Evolutionary conservation across 1,140 invertebrate genomes (phyloP).

Genomic region (Lordiphosa clarofinis): DNA sequence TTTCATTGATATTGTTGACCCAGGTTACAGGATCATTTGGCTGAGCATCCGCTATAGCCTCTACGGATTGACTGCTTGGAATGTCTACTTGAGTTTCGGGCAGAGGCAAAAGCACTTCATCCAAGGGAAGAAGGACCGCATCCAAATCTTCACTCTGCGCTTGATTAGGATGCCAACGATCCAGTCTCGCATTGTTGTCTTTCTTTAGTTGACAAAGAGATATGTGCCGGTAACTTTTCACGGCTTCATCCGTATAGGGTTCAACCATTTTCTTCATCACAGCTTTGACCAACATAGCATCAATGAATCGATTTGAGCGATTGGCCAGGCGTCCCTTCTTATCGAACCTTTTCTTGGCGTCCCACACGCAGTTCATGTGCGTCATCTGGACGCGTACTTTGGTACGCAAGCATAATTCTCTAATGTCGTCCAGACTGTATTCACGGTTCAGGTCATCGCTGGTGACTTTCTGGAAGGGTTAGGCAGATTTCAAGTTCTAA

Average conservation of each 20-base stretch:
- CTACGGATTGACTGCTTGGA: neutral
- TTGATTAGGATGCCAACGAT: slow-evolving; percentile 21
- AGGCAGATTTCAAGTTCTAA: neutral
- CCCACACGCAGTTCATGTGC: slow-evolving; percentile 29
- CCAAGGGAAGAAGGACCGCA: slow-evolving; percentile 5
- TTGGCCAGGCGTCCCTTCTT: slow-evolving; percentile 24
- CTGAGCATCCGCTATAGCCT: neutral
- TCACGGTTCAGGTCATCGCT: slow-evolving; percentile 27
- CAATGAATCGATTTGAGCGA: slow-evolving; percentile 25
- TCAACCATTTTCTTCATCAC: slow-evolving; percentile 25
- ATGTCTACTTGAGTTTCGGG: too few species aligned
- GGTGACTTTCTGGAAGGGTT: slow-evolving; percentile 33
- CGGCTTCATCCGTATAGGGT: slow-evolving; percentile 24
- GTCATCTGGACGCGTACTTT: slow-evolving; percentile 42
- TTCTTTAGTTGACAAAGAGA: slow-evolving; percentile 25
- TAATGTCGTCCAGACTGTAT: slow-evolving; percentile 19
- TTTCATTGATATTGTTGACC: neutral
- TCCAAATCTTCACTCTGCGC: too few species aligned
- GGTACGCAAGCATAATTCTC: slow-evolving; percentile 36
- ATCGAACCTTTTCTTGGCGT: slow-evolving; percentile 32
- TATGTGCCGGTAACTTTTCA: neutral
- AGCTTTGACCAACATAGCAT: slow-evolving; percentile 39
- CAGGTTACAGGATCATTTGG: slow-evolving; percentile 1
- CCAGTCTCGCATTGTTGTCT: slow-evolving; percentile 26
- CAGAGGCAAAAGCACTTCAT: too few species aligned